Base-by-base conservation (phyloP, 2,797 vertebrate species). In the Myoxocephalus aenaeus region DNA sequence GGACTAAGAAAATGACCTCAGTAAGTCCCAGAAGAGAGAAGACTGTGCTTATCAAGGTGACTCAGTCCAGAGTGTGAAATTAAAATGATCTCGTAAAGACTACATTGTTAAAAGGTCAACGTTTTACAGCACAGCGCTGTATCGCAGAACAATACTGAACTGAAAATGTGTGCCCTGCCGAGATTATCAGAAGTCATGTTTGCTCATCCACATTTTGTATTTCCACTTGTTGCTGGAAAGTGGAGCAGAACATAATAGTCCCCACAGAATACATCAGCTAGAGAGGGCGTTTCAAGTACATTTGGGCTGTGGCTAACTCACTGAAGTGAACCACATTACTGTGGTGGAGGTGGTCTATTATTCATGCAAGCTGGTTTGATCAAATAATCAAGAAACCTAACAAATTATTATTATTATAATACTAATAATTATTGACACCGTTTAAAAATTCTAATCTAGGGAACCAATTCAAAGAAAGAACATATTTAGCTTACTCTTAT, bases 21-120 rank as follows among this genome's bases (percentile, higher is more conserved):
- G 95, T 92, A 90, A 90, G 6, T 70, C 42, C 63, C 40, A 77
- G 95, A 97, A 86, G 93, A 96, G 72, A 97, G 95, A 88, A 95
- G 96, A 74, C 91, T 95, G 0, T 96, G 91, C 93, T 96, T 96
- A 71, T 95, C 96, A 88, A 97, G 96, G 96, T 97, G 85, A 85
- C 64, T 68, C 63, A 9, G 53, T 64, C 22, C 57, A 61, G 63
- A 62, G 34, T 42, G 44, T 64, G 29, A 59, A 48, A 63, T 69
- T 20, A 12, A 73, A 87, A 76, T 6, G 13, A 68, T 79, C 46
- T 67, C 40, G 81, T 80, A 53, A 73, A 62, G 67, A 68, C 61
- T 2, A 2, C n/a, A 46, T 18, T 29, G 17, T n/a, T 72, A 54
- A 12, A 12, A 53, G 53, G 59, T 76, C 40, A 32, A n/a, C 8